These are phyloP conservation scores for Scaptodrosophila lebanonensis DNA, from an alignment of 1,140 invertebrate species.

Conservation along the genomic window DNA sequence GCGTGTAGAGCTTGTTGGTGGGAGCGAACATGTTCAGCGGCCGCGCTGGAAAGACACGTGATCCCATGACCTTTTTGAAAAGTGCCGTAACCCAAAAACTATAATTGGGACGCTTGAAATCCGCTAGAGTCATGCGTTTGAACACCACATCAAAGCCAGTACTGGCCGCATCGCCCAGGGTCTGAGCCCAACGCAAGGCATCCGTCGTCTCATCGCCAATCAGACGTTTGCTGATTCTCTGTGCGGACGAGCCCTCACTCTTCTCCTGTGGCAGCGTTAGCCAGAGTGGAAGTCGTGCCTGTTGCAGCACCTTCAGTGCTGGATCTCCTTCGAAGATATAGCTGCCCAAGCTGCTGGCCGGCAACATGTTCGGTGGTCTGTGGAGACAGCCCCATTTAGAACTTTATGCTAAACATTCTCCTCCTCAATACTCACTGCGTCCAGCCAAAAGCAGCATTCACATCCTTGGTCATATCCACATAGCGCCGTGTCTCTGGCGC, in stretches of 20 bases:
- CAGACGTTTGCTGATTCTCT: conserved; percentile 30
- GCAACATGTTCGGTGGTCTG: conserved; percentile 55
- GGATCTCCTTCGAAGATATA: conserved; percentile 66
- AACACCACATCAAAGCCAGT: conserved; percentile 69
- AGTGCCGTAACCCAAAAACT: conserved; percentile 61
- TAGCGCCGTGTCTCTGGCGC: conserved; percentile 63
- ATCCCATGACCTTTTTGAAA: conserved; percentile 75
- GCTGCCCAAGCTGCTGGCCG: conserved; percentile 47
- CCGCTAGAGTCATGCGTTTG: conserved; percentile 48
- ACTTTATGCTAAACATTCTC: background rate
- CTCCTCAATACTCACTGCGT: conserved; percentile 54
- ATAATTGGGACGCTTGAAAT: conserved; percentile 55
- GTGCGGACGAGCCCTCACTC: background rate
- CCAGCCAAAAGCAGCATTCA: conserved; percentile 69
- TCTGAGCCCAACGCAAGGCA: conserved; percentile 68
- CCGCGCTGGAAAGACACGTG: conserved; percentile 60
- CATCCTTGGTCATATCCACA: conserved; percentile 62
- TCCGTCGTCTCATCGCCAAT: conserved; percentile 54
- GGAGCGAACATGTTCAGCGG: conserved; percentile 52
- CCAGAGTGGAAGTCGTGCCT: conserved; percentile 61
- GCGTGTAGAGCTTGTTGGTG: conserved; percentile 65
- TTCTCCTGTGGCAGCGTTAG: conserved; percentile 52
- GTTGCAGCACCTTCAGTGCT: conserved; percentile 44
- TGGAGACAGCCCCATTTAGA: background rate
- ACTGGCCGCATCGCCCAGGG: conserved; percentile 67